A percentile compares a stretch with the other conserved stretches of the same genome.
phyloP scores from a whole-genome alignment of 37 sponge, comb jelly and placozoan genomes.

The Oscarella lobularis region DNA sequence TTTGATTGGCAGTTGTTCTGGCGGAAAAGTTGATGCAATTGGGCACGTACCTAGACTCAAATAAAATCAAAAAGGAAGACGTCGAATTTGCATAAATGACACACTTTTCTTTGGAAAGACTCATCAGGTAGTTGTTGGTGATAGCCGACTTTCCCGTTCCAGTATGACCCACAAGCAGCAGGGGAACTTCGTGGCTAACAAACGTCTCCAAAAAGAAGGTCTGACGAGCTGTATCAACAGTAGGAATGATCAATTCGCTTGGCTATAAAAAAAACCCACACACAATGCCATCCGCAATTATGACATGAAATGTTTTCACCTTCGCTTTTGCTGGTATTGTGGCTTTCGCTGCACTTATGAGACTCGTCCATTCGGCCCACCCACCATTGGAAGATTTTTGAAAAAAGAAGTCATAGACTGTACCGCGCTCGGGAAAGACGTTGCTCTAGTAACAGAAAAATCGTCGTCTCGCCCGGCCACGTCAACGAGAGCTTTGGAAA shows the following conservation, averaged over 20 bases:
- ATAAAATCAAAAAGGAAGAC: not conserved
- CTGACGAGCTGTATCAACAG: constrained; percentile 87
- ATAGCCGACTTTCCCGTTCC: constrained; percentile 99
- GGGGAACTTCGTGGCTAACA: constrained; percentile 52
- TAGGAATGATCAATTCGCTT: constrained; percentile 89
- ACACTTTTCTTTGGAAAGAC: constrained; percentile 69
- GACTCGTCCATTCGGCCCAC: constrained; percentile 77
- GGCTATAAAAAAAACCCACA: constrained; percentile 24
- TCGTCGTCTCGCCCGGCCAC: too few relatives aligned
- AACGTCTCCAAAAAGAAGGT: constrained; percentile 64
- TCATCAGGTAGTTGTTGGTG: constrained; percentile 79
- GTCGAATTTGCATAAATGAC: not conserved
- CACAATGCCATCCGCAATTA: not conserved
- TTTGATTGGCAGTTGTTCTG: constrained; percentile 84
- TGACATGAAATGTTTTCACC: constrained; percentile 23
- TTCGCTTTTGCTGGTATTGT: constrained; percentile 52
- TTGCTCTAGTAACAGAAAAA: constrained; percentile 46
- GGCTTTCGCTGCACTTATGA: constrained; percentile 25
- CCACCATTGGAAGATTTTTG: constrained; percentile 27
- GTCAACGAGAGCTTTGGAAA: too few relatives aligned
- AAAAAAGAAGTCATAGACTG: constrained; percentile 83
- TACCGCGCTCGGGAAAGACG: constrained; percentile 76
- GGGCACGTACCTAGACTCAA: constrained; percentile 64
- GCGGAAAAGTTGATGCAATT: constrained; percentile 96
- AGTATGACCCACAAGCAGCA: constrained; percentile 91